phyloP scores from a whole-genome alignment of 2,113 vertebrate species.

The Antechinus stuartii region DNA sequence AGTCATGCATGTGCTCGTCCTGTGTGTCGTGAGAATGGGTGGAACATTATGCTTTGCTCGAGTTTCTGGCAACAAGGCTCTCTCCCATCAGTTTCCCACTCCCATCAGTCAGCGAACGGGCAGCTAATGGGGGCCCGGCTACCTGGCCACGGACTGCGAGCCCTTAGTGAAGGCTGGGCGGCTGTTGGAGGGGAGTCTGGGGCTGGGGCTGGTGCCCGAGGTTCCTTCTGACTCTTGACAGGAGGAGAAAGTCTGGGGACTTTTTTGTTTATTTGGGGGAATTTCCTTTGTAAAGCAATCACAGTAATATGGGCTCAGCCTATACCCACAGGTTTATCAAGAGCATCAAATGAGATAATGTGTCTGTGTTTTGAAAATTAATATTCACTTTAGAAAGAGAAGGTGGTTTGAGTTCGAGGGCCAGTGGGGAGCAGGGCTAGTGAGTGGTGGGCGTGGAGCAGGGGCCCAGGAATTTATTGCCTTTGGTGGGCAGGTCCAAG shows the following conservation, averaged over 20 bases:
- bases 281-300: not conserved
- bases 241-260: not conserved
- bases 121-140: not conserved
- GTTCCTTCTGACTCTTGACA: not conserved
- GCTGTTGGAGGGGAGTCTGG: too few species aligned
- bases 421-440: not conserved
- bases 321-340: not conserved
- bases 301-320: not conserved
- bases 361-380: not conserved
- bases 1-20: not conserved
- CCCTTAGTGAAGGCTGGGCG: not conserved
- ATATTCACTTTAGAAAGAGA: not conserved
- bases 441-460: not conserved
- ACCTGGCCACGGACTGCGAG: not conserved
- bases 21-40: not conserved
- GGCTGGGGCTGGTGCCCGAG: not conserved
- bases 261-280: too few species aligned
- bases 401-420: not conserved
- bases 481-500: too few species aligned
- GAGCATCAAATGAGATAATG: not conserved
- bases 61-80: not conserved
- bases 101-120: not conserved
- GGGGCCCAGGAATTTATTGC: not conserved
- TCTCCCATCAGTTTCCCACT: not conserved
- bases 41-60: not conserved